Evolutionary conservation across 1,140 invertebrate genomes (phyloP).

Genomic region (Drosophila insularis): DNA sequence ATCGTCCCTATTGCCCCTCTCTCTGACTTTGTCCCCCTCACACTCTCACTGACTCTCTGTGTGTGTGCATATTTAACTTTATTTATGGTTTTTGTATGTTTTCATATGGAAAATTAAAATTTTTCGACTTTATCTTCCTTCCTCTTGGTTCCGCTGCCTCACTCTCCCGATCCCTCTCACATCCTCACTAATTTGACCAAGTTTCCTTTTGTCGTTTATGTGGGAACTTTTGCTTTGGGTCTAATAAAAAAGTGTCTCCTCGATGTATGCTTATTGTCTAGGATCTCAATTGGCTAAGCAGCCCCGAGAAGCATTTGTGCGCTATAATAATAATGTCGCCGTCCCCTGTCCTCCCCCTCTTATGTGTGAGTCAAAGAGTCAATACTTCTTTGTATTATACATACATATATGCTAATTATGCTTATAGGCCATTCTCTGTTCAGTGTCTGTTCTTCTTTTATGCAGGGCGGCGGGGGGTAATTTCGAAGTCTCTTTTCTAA

Average conservation of each 20-base stretch:
- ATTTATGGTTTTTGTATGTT: slow-evolving; percentile 74
- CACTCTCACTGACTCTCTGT: neutral
- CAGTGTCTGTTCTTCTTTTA: slow-evolving; percentile 16
- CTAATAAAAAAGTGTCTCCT: slow-evolving; percentile 47
- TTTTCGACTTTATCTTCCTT: slow-evolving; percentile 52
- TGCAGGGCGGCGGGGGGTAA: neutral
- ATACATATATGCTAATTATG: slow-evolving; percentile 78
- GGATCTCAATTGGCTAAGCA: slow-evolving; percentile 29
- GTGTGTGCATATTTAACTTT: slow-evolving; percentile 72
- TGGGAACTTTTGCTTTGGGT: slow-evolving; percentile 49
- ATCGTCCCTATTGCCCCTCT: neutral
- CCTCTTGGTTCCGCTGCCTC: neutral
- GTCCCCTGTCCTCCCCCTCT: neutral
- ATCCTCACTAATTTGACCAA: slow-evolving; percentile 70
- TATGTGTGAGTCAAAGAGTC: slow-evolving; percentile 45
- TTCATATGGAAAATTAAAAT: slow-evolving; percentile 80
- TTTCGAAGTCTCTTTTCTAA: neutral
- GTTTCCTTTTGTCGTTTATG: slow-evolving; percentile 68
- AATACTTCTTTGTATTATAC: slow-evolving; percentile 71
- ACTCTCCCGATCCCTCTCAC: neutral
- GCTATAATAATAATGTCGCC: neutral
- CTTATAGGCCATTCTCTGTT: slow-evolving; percentile 45
- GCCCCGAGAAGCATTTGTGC: no score
- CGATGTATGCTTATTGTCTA: slow-evolving; percentile 61
- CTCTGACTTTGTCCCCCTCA: neutral